A percentile compares a stretch with the other conserved stretches of the same genome.
phyloP scores from a whole-genome alignment of 2,113 vertebrate species.

The Dicerorhinus sumatrensis region DNA sequence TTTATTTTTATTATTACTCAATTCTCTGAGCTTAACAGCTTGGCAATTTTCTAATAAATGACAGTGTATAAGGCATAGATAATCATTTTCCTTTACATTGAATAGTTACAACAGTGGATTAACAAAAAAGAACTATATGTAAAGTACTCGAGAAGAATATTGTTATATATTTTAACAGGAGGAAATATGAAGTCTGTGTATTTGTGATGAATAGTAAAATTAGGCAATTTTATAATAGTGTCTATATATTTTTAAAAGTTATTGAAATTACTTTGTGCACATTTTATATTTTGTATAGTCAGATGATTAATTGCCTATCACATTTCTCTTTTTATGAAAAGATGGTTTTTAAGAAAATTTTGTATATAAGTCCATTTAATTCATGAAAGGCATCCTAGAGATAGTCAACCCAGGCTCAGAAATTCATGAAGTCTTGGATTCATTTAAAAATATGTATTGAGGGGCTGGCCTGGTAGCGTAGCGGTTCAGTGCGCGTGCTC shows the following conservation, averaged over 20 bases:
- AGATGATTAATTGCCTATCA: conserved; percentile 7
- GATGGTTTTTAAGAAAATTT: neutral
- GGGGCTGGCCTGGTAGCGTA: too few species aligned
- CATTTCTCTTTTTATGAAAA: conserved; percentile 19
- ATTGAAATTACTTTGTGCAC: neutral
- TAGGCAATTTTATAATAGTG: neutral
- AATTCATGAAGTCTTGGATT: conserved; percentile 44
- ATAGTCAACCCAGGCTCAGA: neutral
- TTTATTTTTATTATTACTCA: conserved; percentile 7
- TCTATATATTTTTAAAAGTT: conserved; percentile 2
- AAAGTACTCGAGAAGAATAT: conserved; percentile 12
- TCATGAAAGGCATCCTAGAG: neutral
- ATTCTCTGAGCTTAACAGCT: conserved; percentile 33
- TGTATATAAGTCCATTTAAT: neutral
- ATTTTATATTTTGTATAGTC: conserved; percentile 3
- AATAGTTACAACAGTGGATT: neutral
- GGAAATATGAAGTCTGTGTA: neutral
- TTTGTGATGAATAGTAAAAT: neutral
- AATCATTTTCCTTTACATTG: conserved; percentile 11
- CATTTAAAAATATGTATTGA: neutral
- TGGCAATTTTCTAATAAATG: conserved; percentile 48
- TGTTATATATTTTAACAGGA: neutral
- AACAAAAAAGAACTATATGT: neutral
- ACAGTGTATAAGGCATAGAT: neutral
- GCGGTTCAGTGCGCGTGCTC: too few species aligned